These are phyloP conservation scores for Hirtodrosophila alboralis DNA, from an alignment of 2,888 invertebrate species.

Conservation along the genomic window DNA sequence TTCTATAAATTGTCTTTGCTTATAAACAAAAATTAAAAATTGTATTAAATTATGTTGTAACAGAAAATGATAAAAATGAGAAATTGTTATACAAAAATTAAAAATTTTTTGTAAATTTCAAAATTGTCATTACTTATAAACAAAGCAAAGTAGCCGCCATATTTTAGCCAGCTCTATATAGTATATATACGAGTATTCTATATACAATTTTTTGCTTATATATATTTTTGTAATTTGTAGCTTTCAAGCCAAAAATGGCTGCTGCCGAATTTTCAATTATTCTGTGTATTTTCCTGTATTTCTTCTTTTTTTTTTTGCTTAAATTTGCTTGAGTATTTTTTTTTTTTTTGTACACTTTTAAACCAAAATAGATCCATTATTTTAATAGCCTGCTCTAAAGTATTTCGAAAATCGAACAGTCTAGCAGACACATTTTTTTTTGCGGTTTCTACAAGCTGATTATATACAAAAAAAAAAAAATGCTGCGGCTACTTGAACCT, in stretches of 20 bases:
- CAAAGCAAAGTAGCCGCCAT: no score
- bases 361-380: constrained; percentile 74
- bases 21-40: no score
- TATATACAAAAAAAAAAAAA: no score
- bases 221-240: constrained; percentile 15
- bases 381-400: constrained; percentile 74
- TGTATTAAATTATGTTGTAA: no score
- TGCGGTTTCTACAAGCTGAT: background rate
- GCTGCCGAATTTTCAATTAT: constrained; percentile 17
- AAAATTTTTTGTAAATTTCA: no score
- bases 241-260: constrained; percentile 56
- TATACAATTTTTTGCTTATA: background rate
- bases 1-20: no score
- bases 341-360: constrained; percentile 41
- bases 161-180: no score
- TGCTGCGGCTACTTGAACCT: constrained; percentile 35
- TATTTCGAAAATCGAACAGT: constrained; percentile 68
- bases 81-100: no score
- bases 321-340: constrained; percentile 15
- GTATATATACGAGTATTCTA: no score
- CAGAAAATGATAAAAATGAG: no score
- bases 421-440: constrained; percentile 11
- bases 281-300: constrained; percentile 34
- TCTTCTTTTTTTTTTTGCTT: constrained; percentile 44
- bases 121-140: no score